phyloP scores from a whole-genome alignment of 2,888 invertebrate species.

The Julus scanicus region DNA sequence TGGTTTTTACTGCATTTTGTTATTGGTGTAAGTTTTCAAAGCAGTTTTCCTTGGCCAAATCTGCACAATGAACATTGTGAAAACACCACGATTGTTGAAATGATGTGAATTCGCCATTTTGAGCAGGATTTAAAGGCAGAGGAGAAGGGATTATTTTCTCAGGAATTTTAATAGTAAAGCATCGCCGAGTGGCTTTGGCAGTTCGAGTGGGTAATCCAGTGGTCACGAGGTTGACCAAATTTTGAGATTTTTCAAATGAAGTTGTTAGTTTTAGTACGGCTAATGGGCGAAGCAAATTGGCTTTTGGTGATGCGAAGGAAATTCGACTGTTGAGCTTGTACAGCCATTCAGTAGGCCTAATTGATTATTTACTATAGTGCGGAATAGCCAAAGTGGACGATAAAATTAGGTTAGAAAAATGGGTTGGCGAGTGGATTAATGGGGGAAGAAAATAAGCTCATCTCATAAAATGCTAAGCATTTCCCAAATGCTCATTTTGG shows the following conservation, averaged over 20 bases:
- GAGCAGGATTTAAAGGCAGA: too few relatives aligned
- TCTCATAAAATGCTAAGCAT: slow-evolving; percentile 22
- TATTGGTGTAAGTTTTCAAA: too few relatives aligned
- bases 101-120: too few relatives aligned
- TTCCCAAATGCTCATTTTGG: neutral
- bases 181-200: neutral
- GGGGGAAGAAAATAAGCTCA: slow-evolving; percentile 20
- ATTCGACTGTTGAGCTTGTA: neutral
- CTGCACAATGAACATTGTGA: too few relatives aligned
- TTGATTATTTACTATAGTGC: slow-evolving; percentile 30
- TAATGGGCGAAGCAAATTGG: slow-evolving; percentile 7
- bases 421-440: slow-evolving; percentile 34
- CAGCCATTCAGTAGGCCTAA: slow-evolving; percentile 25
- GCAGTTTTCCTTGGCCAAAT: too few relatives aligned
- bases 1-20: too few relatives aligned
- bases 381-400: slow-evolving; percentile 39
- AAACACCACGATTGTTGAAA: too few relatives aligned
- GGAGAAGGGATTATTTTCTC: too few relatives aligned
- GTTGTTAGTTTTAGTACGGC: neutral
- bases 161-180: too few relatives aligned
- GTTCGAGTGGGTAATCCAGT: neutral
- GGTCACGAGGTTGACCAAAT: neutral
- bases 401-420: slow-evolving; percentile 42
- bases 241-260: neutral
- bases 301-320: slow-evolving; percentile 25